Evolutionary conservation across 2,888 invertebrate genomes (phyloP).

Genomic region (Panopea generosa): DNA sequence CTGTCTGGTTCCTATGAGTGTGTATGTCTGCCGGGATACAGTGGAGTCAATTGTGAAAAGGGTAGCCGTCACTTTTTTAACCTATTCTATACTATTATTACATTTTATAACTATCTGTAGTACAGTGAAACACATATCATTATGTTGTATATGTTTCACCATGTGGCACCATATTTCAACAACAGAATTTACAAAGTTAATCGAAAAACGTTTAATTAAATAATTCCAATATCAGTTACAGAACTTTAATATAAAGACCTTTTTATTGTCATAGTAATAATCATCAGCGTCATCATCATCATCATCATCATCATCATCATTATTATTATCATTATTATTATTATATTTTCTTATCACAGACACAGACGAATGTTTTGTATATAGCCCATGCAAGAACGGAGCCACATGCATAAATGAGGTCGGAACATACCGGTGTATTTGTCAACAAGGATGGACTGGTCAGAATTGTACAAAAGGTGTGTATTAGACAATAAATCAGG

Average conservation of each 20-base stretch:
- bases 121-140: too few species aligned
- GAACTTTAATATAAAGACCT: too few species aligned
- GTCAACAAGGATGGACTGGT: conserved; percentile 62
- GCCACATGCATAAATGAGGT: conserved; percentile 64
- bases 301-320: background rate
- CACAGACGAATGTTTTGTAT: conserved; percentile 57
- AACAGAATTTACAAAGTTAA: too few species aligned
- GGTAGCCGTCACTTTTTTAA: conserved; percentile 22
- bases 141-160: too few species aligned
- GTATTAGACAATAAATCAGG: background rate
- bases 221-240: too few species aligned
- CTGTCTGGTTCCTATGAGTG: conserved; percentile 57
- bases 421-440: conserved; percentile 61
- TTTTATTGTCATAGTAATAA: conserved; percentile 40
- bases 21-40: conserved; percentile 56
- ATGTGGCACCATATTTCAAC: too few species aligned
- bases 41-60: conserved; percentile 56
- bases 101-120: too few species aligned
- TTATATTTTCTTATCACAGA: conserved; percentile 44
- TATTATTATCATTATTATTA: background rate
- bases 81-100: too few species aligned
- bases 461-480: background rate
- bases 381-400: conserved; percentile 59
- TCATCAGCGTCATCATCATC: background rate
- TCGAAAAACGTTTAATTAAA: too few species aligned